Evolutionary conservation across 37 sponge, comb jelly and placozoan genomes (phyloP).

Genomic region (Tethya wilhelma): DNA sequence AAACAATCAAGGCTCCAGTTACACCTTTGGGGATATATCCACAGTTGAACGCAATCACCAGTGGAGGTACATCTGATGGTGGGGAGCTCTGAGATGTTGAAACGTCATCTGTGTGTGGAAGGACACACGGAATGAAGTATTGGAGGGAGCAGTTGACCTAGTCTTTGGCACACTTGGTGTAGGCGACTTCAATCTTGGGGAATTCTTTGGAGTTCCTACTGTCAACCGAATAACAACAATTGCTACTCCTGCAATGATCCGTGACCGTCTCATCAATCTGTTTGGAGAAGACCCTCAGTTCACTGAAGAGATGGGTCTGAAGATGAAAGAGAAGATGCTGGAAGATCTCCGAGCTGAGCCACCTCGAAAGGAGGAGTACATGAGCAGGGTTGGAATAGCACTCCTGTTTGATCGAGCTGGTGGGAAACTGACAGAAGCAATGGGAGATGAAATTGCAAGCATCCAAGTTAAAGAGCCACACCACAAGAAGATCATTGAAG

Average conservation of each 20-base stretch:
- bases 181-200: slow-evolving; percentile 76
- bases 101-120: background rate
- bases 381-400: slow-evolving; percentile 71
- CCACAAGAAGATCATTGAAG: slow-evolving; percentile 63
- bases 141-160: slow-evolving; percentile 71
- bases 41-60: background rate
- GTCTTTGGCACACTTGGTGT: slow-evolving; percentile 70
- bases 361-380: slow-evolving; percentile 92
- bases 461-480: slow-evolving; percentile 8
- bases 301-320: slow-evolving; percentile 48
- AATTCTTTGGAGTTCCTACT: slow-evolving; percentile 78
- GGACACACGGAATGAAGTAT: slow-evolving; percentile 23
- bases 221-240: slow-evolving; percentile 76
- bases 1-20: background rate
- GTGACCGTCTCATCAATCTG: slow-evolving; percentile 49
- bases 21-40: background rate
- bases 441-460: slow-evolving; percentile 58
- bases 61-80: background rate
- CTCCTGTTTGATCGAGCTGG: slow-evolving; percentile 83
- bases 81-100: background rate
- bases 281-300: slow-evolving; percentile 73
- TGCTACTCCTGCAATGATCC: slow-evolving; percentile 75
- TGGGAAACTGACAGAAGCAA: slow-evolving; percentile 63
- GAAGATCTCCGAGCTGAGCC: slow-evolving; percentile 55
- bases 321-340: slow-evolving; percentile 82